Evolutionary conservation across 2,888 invertebrate species (phyloP).

Genomic region (Scaptomyza tumidula): DNA sequence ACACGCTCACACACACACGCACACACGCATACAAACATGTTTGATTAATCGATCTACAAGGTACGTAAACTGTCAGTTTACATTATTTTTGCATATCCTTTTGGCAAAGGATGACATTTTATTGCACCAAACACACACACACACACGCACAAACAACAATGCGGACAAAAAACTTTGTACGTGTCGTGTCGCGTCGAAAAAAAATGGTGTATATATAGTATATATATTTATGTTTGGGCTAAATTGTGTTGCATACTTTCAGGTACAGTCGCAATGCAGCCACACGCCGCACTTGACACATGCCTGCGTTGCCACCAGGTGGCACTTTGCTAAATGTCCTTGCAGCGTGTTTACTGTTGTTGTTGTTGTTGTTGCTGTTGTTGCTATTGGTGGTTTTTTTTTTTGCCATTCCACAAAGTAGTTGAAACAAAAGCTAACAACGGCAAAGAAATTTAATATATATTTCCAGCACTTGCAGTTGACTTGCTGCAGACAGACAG

Average conservation of each 20-base stretch:
- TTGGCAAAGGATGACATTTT: not conserved
- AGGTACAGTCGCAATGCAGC: conserved; percentile 8
- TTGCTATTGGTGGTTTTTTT: conserved; percentile 31
- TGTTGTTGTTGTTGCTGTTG: conserved; percentile 1
- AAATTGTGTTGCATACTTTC: conserved; percentile 23
- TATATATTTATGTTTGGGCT: not conserved
- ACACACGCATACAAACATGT: not conserved
- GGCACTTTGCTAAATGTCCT: conserved; percentile 17
- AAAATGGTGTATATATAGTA: no score
- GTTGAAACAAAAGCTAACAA: conserved; percentile 41
- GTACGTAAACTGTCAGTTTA: not conserved
- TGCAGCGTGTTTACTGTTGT: not conserved
- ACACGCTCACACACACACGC: not conserved
- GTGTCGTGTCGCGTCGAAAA: not conserved
- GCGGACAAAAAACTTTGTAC: not conserved
- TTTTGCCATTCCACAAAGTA: conserved; percentile 30
- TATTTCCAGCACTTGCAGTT: conserved; percentile 48
- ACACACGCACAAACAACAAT: no score
- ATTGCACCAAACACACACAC: not conserved
- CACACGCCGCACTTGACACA: conserved; percentile 9
- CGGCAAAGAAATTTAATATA: conserved; percentile 74
- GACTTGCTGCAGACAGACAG: not conserved
- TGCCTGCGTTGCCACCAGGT: not conserved
- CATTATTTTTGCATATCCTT: not conserved
- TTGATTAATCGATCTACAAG: not conserved